phyloP scores from a whole-genome alignment of 2,113 vertebrate genomes.

The Penelope pileata region DNA sequence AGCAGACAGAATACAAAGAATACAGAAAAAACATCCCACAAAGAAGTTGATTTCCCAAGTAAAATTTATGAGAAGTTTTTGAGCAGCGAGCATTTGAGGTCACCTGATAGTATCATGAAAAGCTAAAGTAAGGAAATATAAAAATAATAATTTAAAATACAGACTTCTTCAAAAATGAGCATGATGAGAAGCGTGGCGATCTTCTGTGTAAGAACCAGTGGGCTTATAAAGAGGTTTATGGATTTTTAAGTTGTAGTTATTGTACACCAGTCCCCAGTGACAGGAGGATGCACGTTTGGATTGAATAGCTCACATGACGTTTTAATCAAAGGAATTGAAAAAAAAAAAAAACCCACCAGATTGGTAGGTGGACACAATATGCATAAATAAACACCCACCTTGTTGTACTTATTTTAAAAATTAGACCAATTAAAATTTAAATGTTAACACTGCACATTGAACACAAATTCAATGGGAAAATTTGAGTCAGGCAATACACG shows the following conservation, averaged over 20 bases:
- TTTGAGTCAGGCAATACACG: background rate
- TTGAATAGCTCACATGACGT: background rate
- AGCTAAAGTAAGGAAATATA: background rate
- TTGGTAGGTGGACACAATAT: background rate
- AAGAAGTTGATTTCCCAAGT: conserved; percentile 27
- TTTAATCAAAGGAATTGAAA: background rate
- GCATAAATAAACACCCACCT: background rate
- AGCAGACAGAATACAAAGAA: conserved; percentile 64
- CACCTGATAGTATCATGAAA: conserved; percentile 25
- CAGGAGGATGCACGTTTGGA: background rate
- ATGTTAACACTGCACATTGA: background rate
- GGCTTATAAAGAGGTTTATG: background rate
- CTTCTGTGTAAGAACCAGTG: background rate
- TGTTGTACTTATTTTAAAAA: background rate
- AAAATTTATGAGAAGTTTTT: conserved; percentile 27
- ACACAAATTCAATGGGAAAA: background rate
- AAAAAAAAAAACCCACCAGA: background rate
- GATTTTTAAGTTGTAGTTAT: background rate
- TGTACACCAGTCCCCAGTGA: background rate
- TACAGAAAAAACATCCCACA: conserved; percentile 46
- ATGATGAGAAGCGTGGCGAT: background rate
- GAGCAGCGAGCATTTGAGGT: conserved; percentile 22
- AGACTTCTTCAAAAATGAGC: background rate
- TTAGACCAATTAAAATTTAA: background rate
- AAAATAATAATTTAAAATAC: background rate